Evolutionary conservation across 2,113 vertebrate genomes (phyloP).

Genomic region (Gadus macrocephalus): DNA sequence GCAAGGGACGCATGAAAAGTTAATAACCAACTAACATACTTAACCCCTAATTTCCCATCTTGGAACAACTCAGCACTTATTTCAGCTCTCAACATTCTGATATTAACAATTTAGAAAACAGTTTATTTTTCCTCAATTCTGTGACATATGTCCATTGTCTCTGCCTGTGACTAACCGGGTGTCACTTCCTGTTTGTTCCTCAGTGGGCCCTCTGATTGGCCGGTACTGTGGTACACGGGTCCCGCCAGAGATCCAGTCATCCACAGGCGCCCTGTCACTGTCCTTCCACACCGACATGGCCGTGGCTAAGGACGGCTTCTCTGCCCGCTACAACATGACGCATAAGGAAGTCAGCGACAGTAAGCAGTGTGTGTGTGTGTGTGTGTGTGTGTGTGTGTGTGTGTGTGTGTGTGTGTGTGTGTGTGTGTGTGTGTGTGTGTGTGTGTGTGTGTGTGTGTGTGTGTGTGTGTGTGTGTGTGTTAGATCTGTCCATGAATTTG

Average conservation of each 20-base stretch:
- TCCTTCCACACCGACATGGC: constrained; percentile 97
- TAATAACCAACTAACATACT: too few relatives aligned
- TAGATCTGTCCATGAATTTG: background rate
- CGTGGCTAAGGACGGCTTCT: constrained; percentile 96
- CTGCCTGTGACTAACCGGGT: constrained; percentile 1
- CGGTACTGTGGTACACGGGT: constrained; percentile 92
- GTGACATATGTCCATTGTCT: too few relatives aligned
- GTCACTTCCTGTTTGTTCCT: constrained; percentile 26
- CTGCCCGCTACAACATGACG: constrained; percentile 90
- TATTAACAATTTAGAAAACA: too few relatives aligned
- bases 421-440: too few relatives aligned
- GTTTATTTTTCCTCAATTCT: too few relatives aligned
- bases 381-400: too few relatives aligned
- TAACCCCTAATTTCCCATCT: too few relatives aligned
- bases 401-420: too few relatives aligned
- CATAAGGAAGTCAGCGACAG: constrained; percentile 89
- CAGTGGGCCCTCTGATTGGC: constrained; percentile 95
- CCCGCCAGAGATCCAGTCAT: constrained; percentile 89
- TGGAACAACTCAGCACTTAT: too few relatives aligned
- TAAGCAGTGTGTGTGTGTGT: constrained; percentile 66
- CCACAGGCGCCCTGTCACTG: constrained; percentile 89
- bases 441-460: too few relatives aligned
- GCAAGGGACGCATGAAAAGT: too few relatives aligned
- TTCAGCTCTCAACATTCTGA: too few relatives aligned
- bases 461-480: background rate